Conservation (phyloP, 2,888 invertebrate genomes). For the Leucoma salicis region DNA sequence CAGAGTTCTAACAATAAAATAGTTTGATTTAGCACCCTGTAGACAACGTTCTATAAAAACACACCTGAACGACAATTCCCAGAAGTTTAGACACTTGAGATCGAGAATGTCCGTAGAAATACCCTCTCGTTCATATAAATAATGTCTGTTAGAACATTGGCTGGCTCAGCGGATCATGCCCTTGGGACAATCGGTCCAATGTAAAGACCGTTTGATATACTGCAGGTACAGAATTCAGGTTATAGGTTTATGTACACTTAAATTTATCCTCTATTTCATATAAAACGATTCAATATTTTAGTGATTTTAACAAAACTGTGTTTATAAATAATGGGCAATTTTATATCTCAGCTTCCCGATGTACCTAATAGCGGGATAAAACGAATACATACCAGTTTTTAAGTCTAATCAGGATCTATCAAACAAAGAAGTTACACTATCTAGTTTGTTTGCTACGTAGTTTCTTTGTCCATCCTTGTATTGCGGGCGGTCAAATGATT, state of each 20-base stretch:
- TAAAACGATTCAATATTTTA: not conserved
- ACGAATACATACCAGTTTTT: no score
- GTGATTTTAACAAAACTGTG: no score
- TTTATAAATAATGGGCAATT: no score
- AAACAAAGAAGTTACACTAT: no score
- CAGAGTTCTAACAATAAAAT: not conserved
- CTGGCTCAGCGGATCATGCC: conserved; percentile 7
- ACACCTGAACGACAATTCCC: conserved; percentile 1
- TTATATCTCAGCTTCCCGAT: no score
- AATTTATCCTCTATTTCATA: not conserved
- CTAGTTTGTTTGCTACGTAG: no score
- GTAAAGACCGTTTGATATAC: conserved; percentile 11
- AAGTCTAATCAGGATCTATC: no score
- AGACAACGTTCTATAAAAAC: not conserved
- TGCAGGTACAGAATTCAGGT: not conserved
- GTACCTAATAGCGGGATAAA: no score
- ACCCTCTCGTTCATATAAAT: conserved; percentile 11
- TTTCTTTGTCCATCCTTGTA: no score
- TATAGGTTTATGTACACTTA: not conserved
- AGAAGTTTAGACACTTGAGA: conserved; percentile 4
- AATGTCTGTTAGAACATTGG: conserved; percentile 8
- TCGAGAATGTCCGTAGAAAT: conserved; percentile 2
- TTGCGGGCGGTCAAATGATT: no score
- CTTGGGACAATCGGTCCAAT: conserved; percentile 6
- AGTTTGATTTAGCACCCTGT: not conserved